A percentile compares a stretch with the other conserved stretches of the same genome.
These are phyloP conservation scores for Drosophila hamatofila DNA, from an alignment of 2,888 invertebrate species.

Conservation along the genomic window DNA sequence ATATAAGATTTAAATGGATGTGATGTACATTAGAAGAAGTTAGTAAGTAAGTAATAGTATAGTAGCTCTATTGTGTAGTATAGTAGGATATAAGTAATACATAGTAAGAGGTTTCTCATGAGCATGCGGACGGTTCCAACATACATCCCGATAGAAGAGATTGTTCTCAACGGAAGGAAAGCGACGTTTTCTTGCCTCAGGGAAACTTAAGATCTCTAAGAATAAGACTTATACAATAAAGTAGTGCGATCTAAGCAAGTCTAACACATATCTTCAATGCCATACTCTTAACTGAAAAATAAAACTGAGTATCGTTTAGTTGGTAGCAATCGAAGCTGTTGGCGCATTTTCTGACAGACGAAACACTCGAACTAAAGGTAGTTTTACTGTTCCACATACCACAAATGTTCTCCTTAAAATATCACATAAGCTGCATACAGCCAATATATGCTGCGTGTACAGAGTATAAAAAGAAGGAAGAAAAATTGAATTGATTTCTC, in stretches of 20 bases:
- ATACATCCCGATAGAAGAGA: no score
- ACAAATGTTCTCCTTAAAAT: background rate
- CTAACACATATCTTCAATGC: no score
- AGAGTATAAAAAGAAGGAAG: background rate
- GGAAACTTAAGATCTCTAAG: no score
- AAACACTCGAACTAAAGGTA: background rate
- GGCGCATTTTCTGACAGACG: background rate
- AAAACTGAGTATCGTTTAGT: background rate
- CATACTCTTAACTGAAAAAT: no score
- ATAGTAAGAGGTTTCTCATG: background rate
- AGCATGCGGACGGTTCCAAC: no score
- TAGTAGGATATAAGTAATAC: background rate
- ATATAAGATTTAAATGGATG: background rate
- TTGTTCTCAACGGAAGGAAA: no score
- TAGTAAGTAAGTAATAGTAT: no score
- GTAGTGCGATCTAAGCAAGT: no score
- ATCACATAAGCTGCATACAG: background rate
- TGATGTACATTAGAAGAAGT: background rate
- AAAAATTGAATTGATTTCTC: slow-evolving; percentile 44
- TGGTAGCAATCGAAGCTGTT: background rate
- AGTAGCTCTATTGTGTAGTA: background rate
- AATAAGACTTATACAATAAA: no score
- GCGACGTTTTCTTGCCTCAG: no score
- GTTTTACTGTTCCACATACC: background rate
- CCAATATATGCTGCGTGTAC: background rate